Conservation (phyloP, 2,888 invertebrate genomes). For the Liposcelis brunnea region DNA sequence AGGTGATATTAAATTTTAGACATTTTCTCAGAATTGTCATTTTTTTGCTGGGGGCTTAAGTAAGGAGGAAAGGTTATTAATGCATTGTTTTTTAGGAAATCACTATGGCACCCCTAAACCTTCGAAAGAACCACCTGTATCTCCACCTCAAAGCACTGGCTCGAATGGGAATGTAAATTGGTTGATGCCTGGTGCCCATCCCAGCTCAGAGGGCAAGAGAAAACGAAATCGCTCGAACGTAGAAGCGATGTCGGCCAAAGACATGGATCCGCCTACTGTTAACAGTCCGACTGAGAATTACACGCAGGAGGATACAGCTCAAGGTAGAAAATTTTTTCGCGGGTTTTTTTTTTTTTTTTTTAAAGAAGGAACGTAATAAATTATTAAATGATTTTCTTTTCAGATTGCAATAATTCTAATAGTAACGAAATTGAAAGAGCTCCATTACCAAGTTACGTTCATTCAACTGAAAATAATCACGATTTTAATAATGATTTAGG, state of each 20-base stretch:
- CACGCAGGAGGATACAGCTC: neutral
- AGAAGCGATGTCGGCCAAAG: conserved; percentile 31
- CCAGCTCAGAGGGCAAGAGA: conserved; percentile 33
- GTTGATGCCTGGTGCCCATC: conserved; percentile 31
- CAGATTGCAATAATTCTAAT: neutral
- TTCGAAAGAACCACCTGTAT: conserved; percentile 22
- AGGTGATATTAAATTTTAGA: neutral
- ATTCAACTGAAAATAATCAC: conserved; percentile 29
- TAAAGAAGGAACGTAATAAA: conserved; percentile 4
- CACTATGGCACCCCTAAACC: conserved; percentile 43
- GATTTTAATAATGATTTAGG: conserved; percentile 67
- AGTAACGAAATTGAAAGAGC: neutral
- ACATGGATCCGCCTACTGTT: conserved; percentile 16
- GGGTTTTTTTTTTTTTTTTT: neutral
- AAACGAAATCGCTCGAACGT: conserved; percentile 35
- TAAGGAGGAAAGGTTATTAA: too few species aligned
- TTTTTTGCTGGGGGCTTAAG: too few species aligned
- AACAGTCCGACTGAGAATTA: neutral
- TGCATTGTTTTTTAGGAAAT: conserved; percentile 34
- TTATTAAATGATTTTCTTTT: neutral
- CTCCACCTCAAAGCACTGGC: conserved; percentile 19
- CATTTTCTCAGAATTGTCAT: neutral
- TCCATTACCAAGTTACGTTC: conserved; percentile 19
- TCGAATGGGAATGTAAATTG: conserved; percentile 13
- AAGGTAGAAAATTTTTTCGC: too few species aligned